phyloP scores from a whole-genome alignment of 2,888 invertebrate species.

The Caenorhabditis japonica region DNA sequence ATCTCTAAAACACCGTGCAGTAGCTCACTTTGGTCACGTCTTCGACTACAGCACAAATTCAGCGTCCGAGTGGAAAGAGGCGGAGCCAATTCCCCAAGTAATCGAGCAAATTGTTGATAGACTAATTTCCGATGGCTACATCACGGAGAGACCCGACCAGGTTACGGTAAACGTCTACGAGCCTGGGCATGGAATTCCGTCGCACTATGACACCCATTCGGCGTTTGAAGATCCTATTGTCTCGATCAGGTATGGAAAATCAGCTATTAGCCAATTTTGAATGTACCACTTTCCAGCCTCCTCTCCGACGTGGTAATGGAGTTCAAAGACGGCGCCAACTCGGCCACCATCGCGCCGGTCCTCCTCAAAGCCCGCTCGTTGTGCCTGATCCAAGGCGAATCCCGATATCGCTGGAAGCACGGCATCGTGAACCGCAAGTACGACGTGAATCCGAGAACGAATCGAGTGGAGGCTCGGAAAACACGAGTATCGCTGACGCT shows the following conservation, averaged over 20 bases:
- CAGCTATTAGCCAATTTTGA: background rate
- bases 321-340: slow-evolving; percentile 74
- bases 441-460: slow-evolving; percentile 82
- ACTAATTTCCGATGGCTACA: slow-evolving; percentile 44
- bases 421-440: slow-evolving; percentile 87
- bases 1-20: slow-evolving; percentile 70
- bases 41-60: slow-evolving; percentile 73
- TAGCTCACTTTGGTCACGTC: slow-evolving; percentile 73
- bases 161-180: slow-evolving; percentile 79
- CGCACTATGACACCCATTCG: slow-evolving; percentile 94
- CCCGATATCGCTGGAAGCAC: slow-evolving; percentile 94
- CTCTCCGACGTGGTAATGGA: slow-evolving; percentile 73
- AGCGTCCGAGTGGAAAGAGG: slow-evolving; percentile 53
- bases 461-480: slow-evolving; percentile 62
- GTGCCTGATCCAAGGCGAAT: slow-evolving; percentile 86
- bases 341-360: slow-evolving; percentile 80
- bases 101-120: slow-evolving; percentile 57
- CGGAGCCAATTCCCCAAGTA: slow-evolving; percentile 59
- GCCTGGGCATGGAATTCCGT: slow-evolving; percentile 85
- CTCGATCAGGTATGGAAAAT: slow-evolving; percentile 83
- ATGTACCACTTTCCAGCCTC: slow-evolving; percentile 39
- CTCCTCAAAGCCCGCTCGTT: slow-evolving; percentile 89
- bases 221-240: slow-evolving; percentile 91
- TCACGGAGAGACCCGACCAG: slow-evolving; percentile 65
- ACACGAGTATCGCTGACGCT: slow-evolving; percentile 80